Base-by-base conservation (phyloP, 2,888 invertebrate genomes). In the Rhingia campestris region DNA sequence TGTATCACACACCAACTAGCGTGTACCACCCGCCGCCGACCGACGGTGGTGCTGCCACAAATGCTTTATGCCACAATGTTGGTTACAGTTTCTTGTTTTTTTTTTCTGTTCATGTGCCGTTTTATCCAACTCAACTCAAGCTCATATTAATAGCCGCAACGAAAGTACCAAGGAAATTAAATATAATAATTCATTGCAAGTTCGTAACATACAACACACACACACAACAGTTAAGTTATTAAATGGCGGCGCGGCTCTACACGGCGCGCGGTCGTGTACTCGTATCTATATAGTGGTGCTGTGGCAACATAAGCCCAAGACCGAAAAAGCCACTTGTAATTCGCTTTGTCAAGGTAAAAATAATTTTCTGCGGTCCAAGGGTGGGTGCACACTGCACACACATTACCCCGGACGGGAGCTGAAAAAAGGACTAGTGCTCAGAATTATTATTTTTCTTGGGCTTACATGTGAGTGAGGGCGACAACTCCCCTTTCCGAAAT, bases 111-210 rank as follows among this genome's bases (percentile, higher is more conserved):
- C 22, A 22, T 22, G 22, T 22, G 22, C 22, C 22, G 22, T 47
- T 32, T 37, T 35, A 43, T 37, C 51, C 64, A 84, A 63, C 72
- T 77, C 53, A n/a, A 37, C 77, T 81, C 58, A 64, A 80, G 64
- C 73, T 84, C 85, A 85, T 81, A 80, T 85, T 85, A 85, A 85
- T 81, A 80, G 70, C 85, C 85, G 37, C 80, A 84, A 70, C 84
- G 73, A 74, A 85, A 85, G 85, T 66, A 85, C 85, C 85, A 76
- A 85, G 85, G 85, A 84, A 86, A 86, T 86, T 82, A 86, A 84
- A 86, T 84, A 82, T 80, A 84, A 86, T 86, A 86, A 86, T 86
- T 86, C 86, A 86, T 84, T 67, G 84, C 84, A 72, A 86, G 69
- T 79, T 79, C 64, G 53, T 53, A 77, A 79, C 82, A 22, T 22